These are phyloP conservation scores for Riparia riparia DNA, from an alignment of 2,113 vertebrate genomes.

Conservation along the genomic window DNA sequence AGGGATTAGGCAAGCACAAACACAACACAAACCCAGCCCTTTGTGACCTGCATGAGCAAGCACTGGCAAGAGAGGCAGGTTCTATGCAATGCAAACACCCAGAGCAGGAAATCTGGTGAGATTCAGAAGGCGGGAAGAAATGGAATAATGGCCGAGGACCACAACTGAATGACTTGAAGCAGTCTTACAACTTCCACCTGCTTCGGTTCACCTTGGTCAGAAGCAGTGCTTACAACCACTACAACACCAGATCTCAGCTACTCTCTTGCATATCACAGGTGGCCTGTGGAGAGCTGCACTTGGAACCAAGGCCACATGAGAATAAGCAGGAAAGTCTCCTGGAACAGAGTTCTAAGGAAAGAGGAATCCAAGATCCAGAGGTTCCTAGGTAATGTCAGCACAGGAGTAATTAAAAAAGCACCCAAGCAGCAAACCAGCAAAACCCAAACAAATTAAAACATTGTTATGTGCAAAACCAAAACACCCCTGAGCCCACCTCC, in stretches of 20 bases:
- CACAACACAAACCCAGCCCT: neutral
- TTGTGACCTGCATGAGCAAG: neutral
- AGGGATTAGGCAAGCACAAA: neutral
- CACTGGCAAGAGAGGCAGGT: rapidly evolving
- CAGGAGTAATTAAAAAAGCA: neutral
- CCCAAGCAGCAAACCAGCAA: neutral
- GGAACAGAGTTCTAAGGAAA: neutral
- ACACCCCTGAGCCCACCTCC: neutral
- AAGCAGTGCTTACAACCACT: neutral
- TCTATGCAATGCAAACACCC: neutral
- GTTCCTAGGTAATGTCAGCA: neutral
- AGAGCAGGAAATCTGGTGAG: neutral
- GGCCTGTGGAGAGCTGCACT: neutral
- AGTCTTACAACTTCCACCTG: neutral
- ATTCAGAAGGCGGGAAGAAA: neutral
- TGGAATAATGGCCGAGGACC: neutral
- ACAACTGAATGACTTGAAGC: neutral
- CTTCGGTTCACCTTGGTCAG: neutral
- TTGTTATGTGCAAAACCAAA: rapidly evolving
- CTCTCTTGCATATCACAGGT: rapidly evolving
- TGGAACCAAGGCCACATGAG: neutral
- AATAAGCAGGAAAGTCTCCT: neutral
- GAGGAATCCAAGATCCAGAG: neutral
- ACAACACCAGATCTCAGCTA: neutral
- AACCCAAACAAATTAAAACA: neutral